Conservation (phyloP, 2,113 vertebrate genomes). For the Malurus alboscapulatus region DNA sequence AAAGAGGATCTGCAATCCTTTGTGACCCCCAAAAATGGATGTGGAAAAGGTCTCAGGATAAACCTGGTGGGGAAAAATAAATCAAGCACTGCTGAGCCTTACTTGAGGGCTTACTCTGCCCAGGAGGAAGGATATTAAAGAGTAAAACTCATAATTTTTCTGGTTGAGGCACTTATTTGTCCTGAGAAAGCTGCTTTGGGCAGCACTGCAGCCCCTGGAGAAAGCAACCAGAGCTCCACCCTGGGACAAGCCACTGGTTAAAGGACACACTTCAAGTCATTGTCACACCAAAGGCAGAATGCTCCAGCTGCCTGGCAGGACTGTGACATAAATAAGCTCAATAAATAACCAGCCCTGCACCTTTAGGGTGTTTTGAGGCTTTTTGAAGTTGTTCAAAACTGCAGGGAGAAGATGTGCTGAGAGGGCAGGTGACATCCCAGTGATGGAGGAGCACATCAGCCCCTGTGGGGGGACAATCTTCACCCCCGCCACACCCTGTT, state of each 20-base stretch:
- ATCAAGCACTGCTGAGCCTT: not conserved
- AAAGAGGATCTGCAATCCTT: not conserved
- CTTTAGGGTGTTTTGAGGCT: not conserved
- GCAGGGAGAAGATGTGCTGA: not conserved
- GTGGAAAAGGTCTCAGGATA: not conserved
- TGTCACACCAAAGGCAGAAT: not conserved
- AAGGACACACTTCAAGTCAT: not conserved
- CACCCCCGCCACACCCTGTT: accelerated
- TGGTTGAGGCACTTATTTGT: not conserved
- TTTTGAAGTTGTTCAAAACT: not conserved
- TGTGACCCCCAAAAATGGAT: not conserved
- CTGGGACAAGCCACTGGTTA: not conserved
- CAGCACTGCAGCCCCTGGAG: not conserved
- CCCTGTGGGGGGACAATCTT: accelerated
- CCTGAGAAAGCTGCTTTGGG: not conserved
- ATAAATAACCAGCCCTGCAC: not conserved
- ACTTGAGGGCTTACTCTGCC: not conserved
- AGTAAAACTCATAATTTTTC: not conserved
- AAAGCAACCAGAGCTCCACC: not conserved
- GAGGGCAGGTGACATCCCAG: not conserved
- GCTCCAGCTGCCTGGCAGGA: not conserved
- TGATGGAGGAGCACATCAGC: not conserved
- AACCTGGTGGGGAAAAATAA: not conserved
- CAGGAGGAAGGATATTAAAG: not conserved
- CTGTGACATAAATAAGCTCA: not conserved